Evolutionary conservation across 2,888 invertebrate species (phyloP).

Genomic region (Aspidiotus rigidus): DNA sequence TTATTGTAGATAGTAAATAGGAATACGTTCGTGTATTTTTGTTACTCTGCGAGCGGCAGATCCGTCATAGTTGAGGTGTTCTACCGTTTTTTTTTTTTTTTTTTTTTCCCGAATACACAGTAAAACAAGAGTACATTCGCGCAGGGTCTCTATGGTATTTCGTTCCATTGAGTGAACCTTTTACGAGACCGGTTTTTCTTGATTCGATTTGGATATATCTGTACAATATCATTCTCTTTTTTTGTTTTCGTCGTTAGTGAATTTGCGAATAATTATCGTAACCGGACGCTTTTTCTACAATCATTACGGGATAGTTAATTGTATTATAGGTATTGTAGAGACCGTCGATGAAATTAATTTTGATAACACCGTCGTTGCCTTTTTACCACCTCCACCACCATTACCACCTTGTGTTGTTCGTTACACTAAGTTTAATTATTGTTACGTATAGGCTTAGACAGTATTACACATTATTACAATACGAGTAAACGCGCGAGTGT

Average conservation of each 20-base stretch:
- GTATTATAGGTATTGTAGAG: neutral
- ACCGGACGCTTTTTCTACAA: neutral
- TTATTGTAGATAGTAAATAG: no score
- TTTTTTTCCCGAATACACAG: neutral
- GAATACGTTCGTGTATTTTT: no score
- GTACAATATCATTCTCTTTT: neutral
- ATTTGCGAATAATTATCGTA: neutral
- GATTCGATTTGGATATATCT: no score
- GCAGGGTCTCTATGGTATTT: neutral
- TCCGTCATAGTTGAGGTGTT: constrained; percentile 2
- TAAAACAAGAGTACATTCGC: no score
- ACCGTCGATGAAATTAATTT: constrained; percentile 1
- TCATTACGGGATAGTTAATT: neutral
- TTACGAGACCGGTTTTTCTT: neutral
- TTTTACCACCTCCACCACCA: neutral
- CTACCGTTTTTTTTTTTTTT: neutral
- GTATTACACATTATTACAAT: no score
- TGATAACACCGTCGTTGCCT: neutral
- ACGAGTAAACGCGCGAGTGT: neutral
- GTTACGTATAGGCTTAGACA: no score
- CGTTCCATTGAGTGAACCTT: constrained; percentile 2
- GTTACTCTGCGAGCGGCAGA: no score
- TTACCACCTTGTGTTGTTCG: no score
- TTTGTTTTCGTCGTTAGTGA: neutral
- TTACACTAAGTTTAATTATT: no score